Conservation (phyloP, 2,797 vertebrate species). For the Todus mexicanus region DNA sequence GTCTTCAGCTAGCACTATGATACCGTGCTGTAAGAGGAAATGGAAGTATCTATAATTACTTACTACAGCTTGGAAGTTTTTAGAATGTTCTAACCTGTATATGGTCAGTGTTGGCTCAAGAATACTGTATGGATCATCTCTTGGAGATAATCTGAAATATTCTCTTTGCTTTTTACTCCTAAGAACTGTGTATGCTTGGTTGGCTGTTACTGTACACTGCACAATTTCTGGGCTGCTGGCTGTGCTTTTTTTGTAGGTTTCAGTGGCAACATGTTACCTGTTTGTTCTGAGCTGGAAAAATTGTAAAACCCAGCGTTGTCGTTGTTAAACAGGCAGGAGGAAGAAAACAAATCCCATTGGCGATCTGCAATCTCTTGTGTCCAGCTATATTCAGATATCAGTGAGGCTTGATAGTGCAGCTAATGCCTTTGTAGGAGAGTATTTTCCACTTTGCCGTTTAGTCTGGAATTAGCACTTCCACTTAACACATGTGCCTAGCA, state of each 20-base stretch:
- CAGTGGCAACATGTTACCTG: not conserved
- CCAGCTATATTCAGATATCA: not conserved
- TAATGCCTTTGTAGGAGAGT: not conserved
- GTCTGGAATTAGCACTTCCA: not conserved
- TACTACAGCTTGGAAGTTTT: not conserved
- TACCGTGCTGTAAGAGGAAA: not conserved
- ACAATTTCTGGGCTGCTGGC: not conserved
- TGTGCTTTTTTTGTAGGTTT: not conserved
- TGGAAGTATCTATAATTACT: not conserved
- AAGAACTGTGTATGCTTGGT: fast-evolving
- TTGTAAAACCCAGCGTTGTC: not conserved
- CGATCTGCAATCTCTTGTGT: not conserved
- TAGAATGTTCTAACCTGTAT: not conserved
- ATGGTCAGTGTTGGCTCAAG: not conserved
- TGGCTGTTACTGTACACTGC: not conserved
- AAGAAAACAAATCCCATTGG: not conserved
- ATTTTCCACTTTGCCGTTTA: not conserved
- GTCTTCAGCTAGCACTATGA: not conserved
- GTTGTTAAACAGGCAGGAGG: not conserved
- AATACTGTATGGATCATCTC: not conserved
- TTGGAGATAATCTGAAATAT: not conserved
- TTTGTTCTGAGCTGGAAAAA: not conserved
- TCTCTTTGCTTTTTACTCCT: not conserved
- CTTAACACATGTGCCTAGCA: not conserved
- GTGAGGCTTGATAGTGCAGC: not conserved